Evolutionary conservation across 2,888 invertebrate species (phyloP).

Genomic region (Dendrolimus houi): DNA sequence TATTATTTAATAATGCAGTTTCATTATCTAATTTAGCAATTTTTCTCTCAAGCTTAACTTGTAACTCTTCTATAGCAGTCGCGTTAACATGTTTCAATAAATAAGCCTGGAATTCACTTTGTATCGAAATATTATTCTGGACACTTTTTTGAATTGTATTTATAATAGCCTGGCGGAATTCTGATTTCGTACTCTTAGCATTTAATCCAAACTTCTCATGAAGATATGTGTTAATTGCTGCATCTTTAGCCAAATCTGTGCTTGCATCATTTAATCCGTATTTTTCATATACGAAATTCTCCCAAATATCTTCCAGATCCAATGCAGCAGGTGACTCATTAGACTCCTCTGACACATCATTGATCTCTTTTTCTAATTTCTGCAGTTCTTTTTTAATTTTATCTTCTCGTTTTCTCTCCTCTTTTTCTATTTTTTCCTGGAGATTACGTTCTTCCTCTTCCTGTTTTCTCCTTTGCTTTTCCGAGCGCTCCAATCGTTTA

Average conservation of each 20-base stretch:
- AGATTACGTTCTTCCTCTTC: constrained; percentile 16
- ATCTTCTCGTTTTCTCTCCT: constrained; percentile 31
- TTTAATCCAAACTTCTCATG: constrained; percentile 49
- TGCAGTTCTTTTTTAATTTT: constrained; percentile 29
- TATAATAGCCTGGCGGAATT: constrained; percentile 53
- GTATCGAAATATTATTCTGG: constrained; percentile 27
- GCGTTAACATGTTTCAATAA: constrained; percentile 44
- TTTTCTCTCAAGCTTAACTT: constrained; percentile 40
- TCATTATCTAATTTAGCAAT: constrained; percentile 54
- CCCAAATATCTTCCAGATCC: constrained; percentile 62
- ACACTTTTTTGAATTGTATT: constrained; percentile 42
- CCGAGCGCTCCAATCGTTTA: constrained; percentile 32
- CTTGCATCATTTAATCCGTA: constrained; percentile 45
- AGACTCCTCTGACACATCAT: constrained; percentile 30
- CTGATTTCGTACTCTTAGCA: constrained; percentile 47
- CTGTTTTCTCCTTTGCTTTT: constrained; percentile 17
- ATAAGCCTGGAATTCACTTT: constrained; percentile 38
- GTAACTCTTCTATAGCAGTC: constrained; percentile 40
- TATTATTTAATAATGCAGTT: constrained; percentile 39
- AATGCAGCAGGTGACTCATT: constrained; percentile 32
- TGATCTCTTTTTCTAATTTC: constrained; percentile 31
- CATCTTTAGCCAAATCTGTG: constrained; percentile 41
- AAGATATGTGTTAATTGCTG: constrained; percentile 42
- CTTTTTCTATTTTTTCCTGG: constrained; percentile 34
- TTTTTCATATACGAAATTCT: constrained; percentile 47